These are phyloP conservation scores for Amitus sp. DNA, from an alignment of 2,888 invertebrate species.

Conservation along the genomic window DNA sequence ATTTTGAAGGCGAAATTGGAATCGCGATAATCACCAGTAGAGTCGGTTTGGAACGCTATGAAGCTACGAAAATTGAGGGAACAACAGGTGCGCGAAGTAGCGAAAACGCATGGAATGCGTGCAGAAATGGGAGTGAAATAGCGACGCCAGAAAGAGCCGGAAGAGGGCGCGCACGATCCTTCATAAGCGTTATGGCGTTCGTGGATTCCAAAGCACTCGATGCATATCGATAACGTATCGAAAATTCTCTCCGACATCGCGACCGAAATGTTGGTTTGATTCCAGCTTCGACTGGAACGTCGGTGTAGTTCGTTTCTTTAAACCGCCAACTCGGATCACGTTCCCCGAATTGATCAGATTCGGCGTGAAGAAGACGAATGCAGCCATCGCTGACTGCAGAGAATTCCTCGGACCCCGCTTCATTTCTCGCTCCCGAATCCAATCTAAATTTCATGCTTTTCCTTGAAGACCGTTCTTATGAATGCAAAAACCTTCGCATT, in stretches of 20 bases:
- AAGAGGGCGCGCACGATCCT: too few species aligned
- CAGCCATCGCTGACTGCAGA: background rate
- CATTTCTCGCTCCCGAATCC: background rate
- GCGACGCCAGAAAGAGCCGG: too few species aligned
- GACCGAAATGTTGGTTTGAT: slow-evolving; percentile 5
- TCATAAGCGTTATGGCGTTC: too few species aligned
- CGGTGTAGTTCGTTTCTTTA: slow-evolving; percentile 8
- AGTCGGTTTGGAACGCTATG: too few species aligned
- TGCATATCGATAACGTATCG: background rate
- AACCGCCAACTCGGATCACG: slow-evolving; percentile 6
- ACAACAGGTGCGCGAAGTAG: too few species aligned
- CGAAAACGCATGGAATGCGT: too few species aligned
- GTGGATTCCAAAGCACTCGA: slow-evolving; percentile 6
- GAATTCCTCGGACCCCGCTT: slow-evolving; percentile 1
- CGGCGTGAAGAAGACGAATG: slow-evolving; percentile 10
- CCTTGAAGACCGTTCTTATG: too few species aligned
- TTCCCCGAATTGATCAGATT: slow-evolving; percentile 10
- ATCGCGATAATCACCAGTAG: too few species aligned
- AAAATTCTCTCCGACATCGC: slow-evolving; percentile 6
- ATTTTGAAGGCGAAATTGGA: too few species aligned
- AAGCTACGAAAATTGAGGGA: too few species aligned
- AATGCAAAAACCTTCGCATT: too few species aligned
- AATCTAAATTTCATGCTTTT: background rate
- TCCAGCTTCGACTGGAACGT: slow-evolving; percentile 3
- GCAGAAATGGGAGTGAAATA: too few species aligned